Conservation (phyloP, 2,888 invertebrate genomes). For the Neelides folsomi region DNA sequence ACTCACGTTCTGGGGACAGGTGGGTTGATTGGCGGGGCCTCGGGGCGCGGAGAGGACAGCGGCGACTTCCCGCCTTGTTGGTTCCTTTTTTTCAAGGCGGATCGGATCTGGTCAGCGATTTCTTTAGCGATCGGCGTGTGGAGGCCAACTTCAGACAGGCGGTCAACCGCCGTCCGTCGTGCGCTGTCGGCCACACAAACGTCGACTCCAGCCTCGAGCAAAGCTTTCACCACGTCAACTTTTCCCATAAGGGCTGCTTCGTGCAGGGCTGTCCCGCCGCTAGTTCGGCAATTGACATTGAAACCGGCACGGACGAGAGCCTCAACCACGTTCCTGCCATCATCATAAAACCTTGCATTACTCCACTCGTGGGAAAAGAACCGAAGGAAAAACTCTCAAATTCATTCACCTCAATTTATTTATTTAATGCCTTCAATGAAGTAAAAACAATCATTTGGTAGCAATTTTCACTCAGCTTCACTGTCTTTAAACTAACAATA, state of each 20-base stretch:
- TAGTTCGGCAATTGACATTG: conserved; percentile 72
- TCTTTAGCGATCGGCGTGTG: conserved; percentile 78
- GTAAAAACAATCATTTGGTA: too few relatives aligned
- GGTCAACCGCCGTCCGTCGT: conserved; percentile 71
- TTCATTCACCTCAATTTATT: too few relatives aligned
- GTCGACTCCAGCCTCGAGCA: conserved; percentile 70
- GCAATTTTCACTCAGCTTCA: too few relatives aligned
- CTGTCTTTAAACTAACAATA: too few relatives aligned
- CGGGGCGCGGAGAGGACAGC: not conserved
- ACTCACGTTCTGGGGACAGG: too few relatives aligned
- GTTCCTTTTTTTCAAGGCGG: conserved; percentile 43
- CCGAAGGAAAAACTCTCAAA: too few relatives aligned
- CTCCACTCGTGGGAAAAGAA: too few relatives aligned
- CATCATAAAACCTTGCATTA: not conserved
- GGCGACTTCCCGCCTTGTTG: not conserved
- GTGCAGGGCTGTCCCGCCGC: conserved; percentile 79
- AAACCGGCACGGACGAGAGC: conserved; percentile 70
- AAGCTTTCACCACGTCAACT: conserved; percentile 66
- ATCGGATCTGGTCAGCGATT: conserved; percentile 69
- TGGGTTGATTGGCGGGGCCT: not conserved
- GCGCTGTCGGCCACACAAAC: conserved; percentile 62
- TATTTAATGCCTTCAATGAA: too few relatives aligned
- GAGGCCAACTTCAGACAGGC: conserved; percentile 58
- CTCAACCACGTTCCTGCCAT: conserved; percentile 62
- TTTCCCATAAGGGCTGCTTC: conserved; percentile 87